phyloP scores from a whole-genome alignment of 1,140 invertebrate genomes.

The Cherax destructor region DNA sequence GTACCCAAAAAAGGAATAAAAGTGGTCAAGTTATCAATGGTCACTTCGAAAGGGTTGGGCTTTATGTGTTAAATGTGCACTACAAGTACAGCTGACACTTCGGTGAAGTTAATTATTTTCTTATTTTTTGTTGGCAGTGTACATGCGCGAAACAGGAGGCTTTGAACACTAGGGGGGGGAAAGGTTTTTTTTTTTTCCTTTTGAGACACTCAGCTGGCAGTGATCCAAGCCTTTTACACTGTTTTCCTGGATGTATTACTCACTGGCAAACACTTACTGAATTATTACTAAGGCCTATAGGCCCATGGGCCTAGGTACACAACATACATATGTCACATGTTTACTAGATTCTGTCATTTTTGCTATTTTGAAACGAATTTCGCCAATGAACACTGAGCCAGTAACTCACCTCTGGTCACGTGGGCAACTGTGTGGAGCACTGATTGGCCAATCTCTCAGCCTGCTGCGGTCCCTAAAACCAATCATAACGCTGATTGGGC shows the following conservation, averaged over 20 bases:
- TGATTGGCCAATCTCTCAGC: conserved; percentile 33
- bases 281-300: conserved; percentile 62
- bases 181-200: neutral
- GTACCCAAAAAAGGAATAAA: neutral
- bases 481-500: neutral
- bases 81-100: neutral
- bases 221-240: neutral
- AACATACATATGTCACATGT: conserved; percentile 5
- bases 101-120: neutral
- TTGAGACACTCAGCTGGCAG: neutral
- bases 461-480: conserved; percentile 27
- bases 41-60: neutral
- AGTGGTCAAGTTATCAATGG: neutral
- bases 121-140: neutral
- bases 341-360: conserved; percentile 26
- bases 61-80: neutral
- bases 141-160: neutral
- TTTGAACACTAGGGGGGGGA: neutral
- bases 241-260: conserved; percentile 36
- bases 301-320: conserved; percentile 36
- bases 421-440: conserved; percentile 20
- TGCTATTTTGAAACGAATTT: conserved; percentile 46
- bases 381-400: conserved; percentile 51
- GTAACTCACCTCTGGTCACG: conserved; percentile 61
- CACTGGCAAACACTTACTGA: conserved; percentile 56